Conservation (phyloP, 2,888 invertebrate genomes). For the Hemistola chrysoprasaria region DNA sequence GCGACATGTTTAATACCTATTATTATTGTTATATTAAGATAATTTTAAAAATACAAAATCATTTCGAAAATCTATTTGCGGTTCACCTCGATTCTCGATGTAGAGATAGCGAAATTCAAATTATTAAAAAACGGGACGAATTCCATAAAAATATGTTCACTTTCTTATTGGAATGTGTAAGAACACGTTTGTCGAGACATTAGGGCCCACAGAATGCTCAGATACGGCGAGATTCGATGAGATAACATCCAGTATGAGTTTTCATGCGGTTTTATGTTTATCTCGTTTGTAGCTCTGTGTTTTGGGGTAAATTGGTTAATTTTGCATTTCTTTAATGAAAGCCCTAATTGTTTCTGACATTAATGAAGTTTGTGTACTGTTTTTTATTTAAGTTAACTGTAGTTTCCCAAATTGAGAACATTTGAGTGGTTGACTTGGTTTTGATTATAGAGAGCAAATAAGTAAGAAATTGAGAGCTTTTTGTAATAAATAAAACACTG, state of each 20-base stretch:
- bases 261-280: slow-evolving; percentile 9
- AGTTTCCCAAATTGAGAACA: too few species aligned
- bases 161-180: slow-evolving; percentile 14
- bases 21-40: too few species aligned
- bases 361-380: too few species aligned
- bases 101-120: slow-evolving; percentile 1
- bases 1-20: too few species aligned
- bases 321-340: slow-evolving; percentile 7
- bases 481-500: too few species aligned
- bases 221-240: slow-evolving; percentile 1
- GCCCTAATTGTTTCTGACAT: background rate
- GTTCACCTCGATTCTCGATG: too few species aligned
- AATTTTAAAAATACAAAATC: too few species aligned
- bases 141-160: slow-evolving; percentile 6
- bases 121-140: slow-evolving; percentile 10
- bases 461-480: too few species aligned
- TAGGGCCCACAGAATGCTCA: slow-evolving; percentile 1
- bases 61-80: too few species aligned
- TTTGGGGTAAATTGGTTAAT: background rate
- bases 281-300: background rate
- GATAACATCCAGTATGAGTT: slow-evolving; percentile 6
- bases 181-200: slow-evolving; percentile 5
- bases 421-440: too few species aligned
- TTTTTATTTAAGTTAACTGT: too few species aligned
- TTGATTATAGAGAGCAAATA: too few species aligned